Conservation (phyloP, 2,888 invertebrate genomes). For the Tridacna gigas region DNA sequence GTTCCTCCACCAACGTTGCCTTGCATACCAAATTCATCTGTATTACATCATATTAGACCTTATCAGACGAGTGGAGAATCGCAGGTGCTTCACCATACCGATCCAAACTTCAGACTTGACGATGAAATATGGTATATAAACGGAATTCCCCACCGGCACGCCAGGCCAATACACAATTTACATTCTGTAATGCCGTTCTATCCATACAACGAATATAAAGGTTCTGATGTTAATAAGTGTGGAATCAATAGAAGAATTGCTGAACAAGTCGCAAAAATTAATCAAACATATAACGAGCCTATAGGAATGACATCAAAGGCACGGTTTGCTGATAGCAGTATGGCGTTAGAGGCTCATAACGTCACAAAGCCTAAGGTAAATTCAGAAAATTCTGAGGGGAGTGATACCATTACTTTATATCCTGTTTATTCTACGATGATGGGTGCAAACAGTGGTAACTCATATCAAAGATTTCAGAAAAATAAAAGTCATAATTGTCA, state of each 20-base stretch:
- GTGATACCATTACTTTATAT: not conserved
- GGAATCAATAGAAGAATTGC: slow-evolving; percentile 19
- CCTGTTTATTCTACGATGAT: not conserved
- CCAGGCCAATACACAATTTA: slow-evolving; percentile 19
- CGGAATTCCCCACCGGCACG: slow-evolving; percentile 47
- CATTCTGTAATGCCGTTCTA: not conserved
- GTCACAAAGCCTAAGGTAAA: not conserved
- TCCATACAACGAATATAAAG: not conserved
- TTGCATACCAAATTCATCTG: no score
- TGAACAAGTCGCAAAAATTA: slow-evolving; percentile 9
- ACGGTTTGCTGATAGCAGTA: not conserved
- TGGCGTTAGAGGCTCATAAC: not conserved
- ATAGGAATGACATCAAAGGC: not conserved
- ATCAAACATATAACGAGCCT: not conserved
- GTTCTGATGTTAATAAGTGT: not conserved
- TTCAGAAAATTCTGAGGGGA: not conserved
- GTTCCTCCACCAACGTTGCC: no score
- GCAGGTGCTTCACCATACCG: not conserved
- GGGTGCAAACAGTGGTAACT: not conserved
- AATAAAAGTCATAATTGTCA: not conserved
- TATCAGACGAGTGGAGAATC: not conserved
- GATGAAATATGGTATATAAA: slow-evolving; percentile 59
- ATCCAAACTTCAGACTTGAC: slow-evolving; percentile 31
- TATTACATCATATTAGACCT: no score
- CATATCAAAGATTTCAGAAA: not conserved